Percentiles rank a stretch among this genome's conserved stretches.
These are phyloP conservation scores for Aptenodytes forsteri DNA, from an alignment of 2,113 vertebrate species.

Conservation along the genomic window DNA sequence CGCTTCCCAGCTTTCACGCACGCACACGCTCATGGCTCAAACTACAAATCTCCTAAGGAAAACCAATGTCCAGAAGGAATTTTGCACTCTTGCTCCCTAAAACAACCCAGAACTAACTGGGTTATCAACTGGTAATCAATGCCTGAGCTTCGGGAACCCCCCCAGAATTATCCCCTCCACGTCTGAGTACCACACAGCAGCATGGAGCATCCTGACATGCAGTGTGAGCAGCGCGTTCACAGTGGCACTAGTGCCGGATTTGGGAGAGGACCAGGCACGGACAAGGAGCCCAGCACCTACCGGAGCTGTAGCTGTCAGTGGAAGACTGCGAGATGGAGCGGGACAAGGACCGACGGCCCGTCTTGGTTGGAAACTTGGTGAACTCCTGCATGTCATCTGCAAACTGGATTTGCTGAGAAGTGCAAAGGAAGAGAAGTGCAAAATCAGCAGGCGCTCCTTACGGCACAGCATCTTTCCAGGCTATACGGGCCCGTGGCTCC, in stretches of 20 bases:
- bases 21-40: not conserved
- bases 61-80: not conserved
- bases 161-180: not conserved
- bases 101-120: not conserved
- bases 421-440: not conserved
- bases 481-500: fast-evolving
- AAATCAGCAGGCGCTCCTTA: not conserved
- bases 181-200: not conserved
- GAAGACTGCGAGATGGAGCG: conserved; percentile 98
- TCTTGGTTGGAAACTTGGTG: conserved; percentile 95
- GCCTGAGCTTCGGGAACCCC: not conserved
- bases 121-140: not conserved
- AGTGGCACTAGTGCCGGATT: fast-evolving
- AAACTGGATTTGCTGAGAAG: conserved; percentile 91
- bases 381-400: conserved; percentile 99
- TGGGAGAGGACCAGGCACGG: fast-evolving
- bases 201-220: not conserved
- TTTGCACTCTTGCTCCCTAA: not conserved
- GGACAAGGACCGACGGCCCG: conserved; percentile 92
- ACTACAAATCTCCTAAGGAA: not conserved
- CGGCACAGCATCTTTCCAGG: fast-evolving
- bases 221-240: fast-evolving
- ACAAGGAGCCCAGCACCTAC: conserved; percentile 68
- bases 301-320: conserved; percentile 99
- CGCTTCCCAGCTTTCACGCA: not conserved